phyloP scores from a whole-genome alignment of 2,797 vertebrate species.

The Emydoidea blandingii region DNA sequence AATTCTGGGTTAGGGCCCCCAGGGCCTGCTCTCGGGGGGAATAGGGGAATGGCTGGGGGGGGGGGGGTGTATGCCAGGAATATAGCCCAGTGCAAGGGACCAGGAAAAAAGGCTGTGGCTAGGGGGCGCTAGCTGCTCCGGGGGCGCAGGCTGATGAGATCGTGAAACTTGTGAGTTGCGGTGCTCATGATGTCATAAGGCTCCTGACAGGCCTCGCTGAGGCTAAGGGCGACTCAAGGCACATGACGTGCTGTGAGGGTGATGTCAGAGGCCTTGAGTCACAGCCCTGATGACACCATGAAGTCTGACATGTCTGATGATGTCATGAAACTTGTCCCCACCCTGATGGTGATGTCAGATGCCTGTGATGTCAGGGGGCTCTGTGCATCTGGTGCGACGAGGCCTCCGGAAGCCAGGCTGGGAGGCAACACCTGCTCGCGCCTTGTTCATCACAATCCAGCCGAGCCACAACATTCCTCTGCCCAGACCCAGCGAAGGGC shows the following conservation, averaged over 20 bases:
- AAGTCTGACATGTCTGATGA: background rate
- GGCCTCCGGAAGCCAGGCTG: background rate
- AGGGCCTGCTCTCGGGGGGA: background rate
- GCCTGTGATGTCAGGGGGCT: background rate
- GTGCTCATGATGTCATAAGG: too few relatives aligned
- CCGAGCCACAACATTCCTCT: background rate
- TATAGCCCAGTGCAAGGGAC: background rate
- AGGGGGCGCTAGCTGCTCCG: too few relatives aligned
- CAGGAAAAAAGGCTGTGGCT: background rate
- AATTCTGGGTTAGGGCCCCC: background rate
- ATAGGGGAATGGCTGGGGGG: background rate
- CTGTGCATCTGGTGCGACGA: background rate
- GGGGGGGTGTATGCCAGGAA: background rate
- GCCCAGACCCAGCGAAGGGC: background rate
- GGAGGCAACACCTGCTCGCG: accelerated
- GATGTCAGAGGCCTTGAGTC: background rate
- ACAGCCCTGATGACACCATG: background rate
- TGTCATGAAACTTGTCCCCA: background rate
- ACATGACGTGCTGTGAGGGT: background rate
- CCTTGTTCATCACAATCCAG: background rate
- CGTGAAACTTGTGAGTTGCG: too few relatives aligned
- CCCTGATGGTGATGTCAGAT: background rate
- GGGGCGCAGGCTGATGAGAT: too few relatives aligned
- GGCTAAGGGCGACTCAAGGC: too few relatives aligned
- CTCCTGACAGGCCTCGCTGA: background rate